Evolutionary conservation across 2,888 invertebrate species (phyloP).

Genomic region (Acanthococcus lagerstroemiae): DNA sequence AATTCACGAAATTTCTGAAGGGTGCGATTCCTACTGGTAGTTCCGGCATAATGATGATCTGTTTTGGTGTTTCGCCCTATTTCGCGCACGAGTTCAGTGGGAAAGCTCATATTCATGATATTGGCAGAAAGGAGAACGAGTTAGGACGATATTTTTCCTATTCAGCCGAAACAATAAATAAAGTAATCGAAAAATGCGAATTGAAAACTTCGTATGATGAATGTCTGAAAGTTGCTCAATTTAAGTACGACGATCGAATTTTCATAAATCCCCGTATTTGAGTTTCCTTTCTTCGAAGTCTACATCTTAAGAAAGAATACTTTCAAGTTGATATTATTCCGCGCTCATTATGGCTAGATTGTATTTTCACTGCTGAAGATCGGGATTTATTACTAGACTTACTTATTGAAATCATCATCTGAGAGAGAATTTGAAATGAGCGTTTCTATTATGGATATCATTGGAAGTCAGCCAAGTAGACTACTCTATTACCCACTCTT

Average conservation of each 20-base stretch:
- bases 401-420: neutral
- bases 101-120: neutral
- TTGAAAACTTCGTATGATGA: neutral
- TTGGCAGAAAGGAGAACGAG: neutral
- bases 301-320: neutral
- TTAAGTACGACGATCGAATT: neutral
- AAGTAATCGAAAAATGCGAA: neutral
- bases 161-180: neutral
- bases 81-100: conserved; percentile 1
- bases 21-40: neutral
- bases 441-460: conserved; percentile 10
- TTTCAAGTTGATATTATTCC: neutral
- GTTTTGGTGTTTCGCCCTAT: conserved; percentile 4
- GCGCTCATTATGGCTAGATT: neutral
- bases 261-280: neutral
- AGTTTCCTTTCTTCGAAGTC: neutral
- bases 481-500: conserved; percentile 7
- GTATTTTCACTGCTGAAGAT: neutral
- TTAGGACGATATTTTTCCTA: neutral
- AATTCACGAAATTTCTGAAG: conserved; percentile 2
- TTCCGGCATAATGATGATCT: neutral
- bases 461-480: conserved; percentile 8
- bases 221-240: neutral
- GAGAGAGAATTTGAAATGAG: neutral
- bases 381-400: conserved; percentile 1